Evolutionary conservation across 2,113 vertebrate species (phyloP), one percentile per base, ranked within the genome.

Genomic region (Megaptera novaeangliae): DNA sequence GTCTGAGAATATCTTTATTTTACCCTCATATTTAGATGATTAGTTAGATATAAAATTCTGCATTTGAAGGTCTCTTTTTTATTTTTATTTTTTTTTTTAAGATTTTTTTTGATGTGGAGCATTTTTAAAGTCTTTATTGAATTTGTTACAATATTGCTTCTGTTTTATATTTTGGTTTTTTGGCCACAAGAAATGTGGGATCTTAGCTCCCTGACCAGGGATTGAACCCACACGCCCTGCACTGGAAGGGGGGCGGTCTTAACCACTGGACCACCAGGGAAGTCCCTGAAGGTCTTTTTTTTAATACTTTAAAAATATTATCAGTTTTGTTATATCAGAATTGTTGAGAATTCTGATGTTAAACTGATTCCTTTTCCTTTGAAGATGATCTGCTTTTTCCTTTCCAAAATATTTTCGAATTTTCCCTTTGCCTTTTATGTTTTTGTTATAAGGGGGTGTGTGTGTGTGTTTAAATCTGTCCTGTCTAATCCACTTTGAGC

Each of bases 311-410:
- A 55, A 66, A 91, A 81, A 71, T 80, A 57, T 78, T 74, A 29
- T 31, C 39, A 18, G 15, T 88, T 59, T 46, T 41, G 4, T 59
- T 94, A 77, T 63, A 82, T 36, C 29, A 69, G 31, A 59, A n/a
- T 52, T 81, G 2, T 66, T 75, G 49, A 75, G 49, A 66, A 81
- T 82, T 39, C 34, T 72, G n/a, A 85, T 57, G 20, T 72, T 61
- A 80, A 49, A 59, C 25, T 81, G 71, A 55, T 86, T 94, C 18
- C 20, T 88, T 92, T 88, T 84, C 36, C 85, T 78, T 96, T 92
- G n/a, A 86, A 86, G 34, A 81, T 80, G 2, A 71, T 49, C 27
- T 77, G 3, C 29, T 34, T 57, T 93, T 66, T 77, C 44, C 15
- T 36, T 23, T 78, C 41, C 29, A 75, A 84, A 82, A 88, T 7